Percentiles rank a stretch among this genome's conserved stretches.
These are phyloP conservation scores for Enteromius fasciolatus DNA, from an alignment of 2,797 vertebrate species.

Conservation along the genomic window DNA sequence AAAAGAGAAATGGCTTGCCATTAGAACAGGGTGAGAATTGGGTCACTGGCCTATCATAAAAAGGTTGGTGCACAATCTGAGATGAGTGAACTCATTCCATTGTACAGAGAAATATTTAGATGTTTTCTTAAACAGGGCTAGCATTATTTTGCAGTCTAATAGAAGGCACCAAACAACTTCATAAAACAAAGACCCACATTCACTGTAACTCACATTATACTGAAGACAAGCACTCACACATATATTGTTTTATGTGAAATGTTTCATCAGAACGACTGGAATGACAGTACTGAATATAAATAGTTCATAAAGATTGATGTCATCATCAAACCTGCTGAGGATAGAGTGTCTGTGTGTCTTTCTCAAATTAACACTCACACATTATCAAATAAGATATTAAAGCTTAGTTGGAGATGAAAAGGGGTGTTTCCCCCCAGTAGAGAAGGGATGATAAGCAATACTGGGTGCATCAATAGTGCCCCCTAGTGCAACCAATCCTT, in stretches of 20 bases:
- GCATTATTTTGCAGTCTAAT: conserved; percentile 17
- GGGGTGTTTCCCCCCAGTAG: conserved; percentile 61
- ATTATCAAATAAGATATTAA: conserved; percentile 57
- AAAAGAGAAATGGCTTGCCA: conserved; percentile 49
- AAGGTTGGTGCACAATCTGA: conserved; percentile 46
- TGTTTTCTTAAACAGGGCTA: neutral
- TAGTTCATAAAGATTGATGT: conserved; percentile 20
- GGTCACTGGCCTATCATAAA: conserved; percentile 56
- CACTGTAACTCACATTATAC: neutral
- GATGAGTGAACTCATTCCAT: conserved; percentile 34
- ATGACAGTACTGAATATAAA: conserved; percentile 46
- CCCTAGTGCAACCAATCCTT: conserved; percentile 70
- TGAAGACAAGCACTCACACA: conserved; percentile 9
- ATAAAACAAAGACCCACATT: neutral
- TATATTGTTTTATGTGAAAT: conserved; percentile 28
- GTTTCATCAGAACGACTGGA: conserved; percentile 25
- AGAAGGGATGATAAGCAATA: conserved; percentile 49
- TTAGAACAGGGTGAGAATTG: conserved; percentile 41
- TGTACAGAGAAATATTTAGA: conserved; percentile 20
- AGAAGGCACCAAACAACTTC: conserved; percentile 24
- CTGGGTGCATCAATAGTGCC: conserved; percentile 75
- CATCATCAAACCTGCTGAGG: conserved; percentile 21
- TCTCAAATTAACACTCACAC: conserved; percentile 48
- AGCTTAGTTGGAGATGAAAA: conserved; percentile 55
- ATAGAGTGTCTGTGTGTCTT: conserved; percentile 23